Evolutionary conservation across 2,113 vertebrate species (phyloP).

Genomic region (Rousettus leschenaultii): DNA sequence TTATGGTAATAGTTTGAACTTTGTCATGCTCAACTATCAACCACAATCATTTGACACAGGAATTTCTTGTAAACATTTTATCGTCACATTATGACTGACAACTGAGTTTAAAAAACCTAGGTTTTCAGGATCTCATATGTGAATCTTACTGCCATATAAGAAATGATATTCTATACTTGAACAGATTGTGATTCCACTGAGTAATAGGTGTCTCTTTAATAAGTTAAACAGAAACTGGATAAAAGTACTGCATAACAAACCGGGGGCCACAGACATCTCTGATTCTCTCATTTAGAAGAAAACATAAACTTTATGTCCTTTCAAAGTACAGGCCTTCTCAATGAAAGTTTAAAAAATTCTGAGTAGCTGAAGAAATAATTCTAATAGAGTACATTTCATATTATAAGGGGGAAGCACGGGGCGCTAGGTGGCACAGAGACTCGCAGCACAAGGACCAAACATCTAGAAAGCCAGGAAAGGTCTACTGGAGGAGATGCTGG

Average conservation of each 20-base stretch:
- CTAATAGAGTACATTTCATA: background rate
- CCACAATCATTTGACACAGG: background rate
- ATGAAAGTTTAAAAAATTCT: background rate
- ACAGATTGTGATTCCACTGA: background rate
- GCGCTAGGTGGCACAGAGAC: background rate
- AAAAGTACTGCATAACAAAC: background rate
- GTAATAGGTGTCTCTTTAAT: background rate
- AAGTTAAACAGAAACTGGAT: background rate
- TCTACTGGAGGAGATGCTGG: background rate
- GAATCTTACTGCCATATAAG: background rate
- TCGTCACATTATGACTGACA: background rate
- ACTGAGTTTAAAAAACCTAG: background rate
- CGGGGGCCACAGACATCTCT: background rate
- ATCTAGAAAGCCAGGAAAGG: background rate
- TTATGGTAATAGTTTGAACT: background rate
- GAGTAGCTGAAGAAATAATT: background rate
- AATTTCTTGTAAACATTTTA: background rate
- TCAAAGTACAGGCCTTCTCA: background rate
- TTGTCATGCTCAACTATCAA: background rate
- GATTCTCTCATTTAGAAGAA: conserved; percentile 14
- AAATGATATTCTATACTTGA: background rate
- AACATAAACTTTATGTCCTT: background rate
- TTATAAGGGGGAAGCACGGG: background rate
- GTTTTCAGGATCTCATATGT: background rate
- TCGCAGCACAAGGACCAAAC: background rate